Conservation (phyloP, 37 sponge, comb jelly and placozoan species). For the Chondrilla cf. caribensis region DNA sequence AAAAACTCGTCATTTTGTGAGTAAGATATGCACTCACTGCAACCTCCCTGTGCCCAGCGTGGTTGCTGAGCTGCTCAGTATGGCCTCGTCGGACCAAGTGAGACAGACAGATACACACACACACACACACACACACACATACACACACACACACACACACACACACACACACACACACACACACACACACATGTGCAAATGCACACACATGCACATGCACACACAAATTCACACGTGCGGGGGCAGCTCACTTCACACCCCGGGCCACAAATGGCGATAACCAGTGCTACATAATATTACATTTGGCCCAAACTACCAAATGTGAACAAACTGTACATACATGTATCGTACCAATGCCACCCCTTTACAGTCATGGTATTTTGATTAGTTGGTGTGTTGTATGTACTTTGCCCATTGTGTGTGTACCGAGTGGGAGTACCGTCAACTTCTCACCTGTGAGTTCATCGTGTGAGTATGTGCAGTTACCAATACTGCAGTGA, state of each 20-base stretch:
- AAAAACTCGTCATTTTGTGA: conserved; percentile 56
- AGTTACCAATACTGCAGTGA: no score
- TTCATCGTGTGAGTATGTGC: no score
- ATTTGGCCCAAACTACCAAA: background rate
- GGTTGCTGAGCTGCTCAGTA: conserved; percentile 70
- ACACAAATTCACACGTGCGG: no score
- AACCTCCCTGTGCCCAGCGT: conserved; percentile 49
- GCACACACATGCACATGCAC: background rate
- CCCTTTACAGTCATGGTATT: background rate
- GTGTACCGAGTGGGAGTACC: no score
- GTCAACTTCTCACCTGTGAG: no score
- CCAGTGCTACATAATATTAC: background rate
- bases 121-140: no score
- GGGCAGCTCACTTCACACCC: no score
- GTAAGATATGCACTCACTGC: conserved; percentile 33
- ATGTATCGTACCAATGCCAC: background rate
- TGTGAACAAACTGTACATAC: background rate
- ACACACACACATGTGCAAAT: background rate
- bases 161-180: background rate
- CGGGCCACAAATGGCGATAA: no score
- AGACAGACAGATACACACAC: background rate
- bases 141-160: background rate
- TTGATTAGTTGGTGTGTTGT: no score
- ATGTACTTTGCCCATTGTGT: no score
- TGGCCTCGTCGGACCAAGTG: conserved; percentile 58